Base-by-base conservation (phyloP, 2,888 invertebrate species). In the Neria commutata region DNA sequence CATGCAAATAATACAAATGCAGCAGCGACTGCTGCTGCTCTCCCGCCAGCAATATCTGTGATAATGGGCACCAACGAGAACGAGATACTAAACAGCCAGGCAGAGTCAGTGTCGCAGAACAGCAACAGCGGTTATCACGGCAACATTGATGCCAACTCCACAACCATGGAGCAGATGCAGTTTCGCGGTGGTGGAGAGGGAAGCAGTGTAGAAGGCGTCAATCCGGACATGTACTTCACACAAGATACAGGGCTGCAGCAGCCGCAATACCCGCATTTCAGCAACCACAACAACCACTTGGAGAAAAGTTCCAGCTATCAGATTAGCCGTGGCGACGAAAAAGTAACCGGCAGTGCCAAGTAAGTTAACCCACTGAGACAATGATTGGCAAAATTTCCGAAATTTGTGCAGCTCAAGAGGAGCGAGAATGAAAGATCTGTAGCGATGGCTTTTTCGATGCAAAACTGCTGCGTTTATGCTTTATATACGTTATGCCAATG, bases 281-380 rank as follows among this genome's bases (percentile, higher is more conserved):
- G 56, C 19, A 67, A 64, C 50, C 61, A 65, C n/a, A 64, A 67
- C 14, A 72, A 70, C 48, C 73, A 71, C 33, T 68, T 68, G 23
- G 79, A 79, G 49, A 77, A 74, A 58, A 76, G 64, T 59, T 67
- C 74, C 25, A 75, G 78, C 55, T 79, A 74, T 63, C 76, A 76
- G 51, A 75, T 79, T 53, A 76, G 77, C 14, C 61, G 58, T 4
- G 58, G 72, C 8, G 77, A 76, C 49, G 71, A 77, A 23, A 79
- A 75, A 42, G 70, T 73, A 14, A 68, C 75, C 60, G 78, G 75
- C 56, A 76, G 69, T 51, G 72, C 69, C 59, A 77, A 74, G 79
- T 79, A 59, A 77, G 73, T 60, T 21, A 24, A 19, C 5, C 10
- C 1, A n/a, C 19, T 29, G n/a, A n/a, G n/a, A n/a, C n/a, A n/a